Base-by-base conservation (phyloP, 2,888 invertebrate species). In the Pachymerium ferrugineum region DNA sequence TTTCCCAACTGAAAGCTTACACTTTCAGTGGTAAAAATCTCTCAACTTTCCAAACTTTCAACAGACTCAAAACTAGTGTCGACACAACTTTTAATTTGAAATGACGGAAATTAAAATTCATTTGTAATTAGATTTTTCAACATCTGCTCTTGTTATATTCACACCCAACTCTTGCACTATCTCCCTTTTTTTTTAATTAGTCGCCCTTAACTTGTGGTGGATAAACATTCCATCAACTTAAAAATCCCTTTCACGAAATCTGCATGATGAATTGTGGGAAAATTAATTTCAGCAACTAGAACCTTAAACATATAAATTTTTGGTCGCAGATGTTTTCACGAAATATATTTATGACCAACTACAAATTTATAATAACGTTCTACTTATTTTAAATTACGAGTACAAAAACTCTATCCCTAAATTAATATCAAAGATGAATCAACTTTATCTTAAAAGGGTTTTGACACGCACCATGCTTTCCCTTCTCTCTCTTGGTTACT, bases 391-490 rank as follows among this genome's bases (percentile, higher is more conserved):
- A 25, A 62, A 62, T n/a, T 62, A 62, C 14, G 62, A 25, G 12
- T 3, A 14, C 4, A 62, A 62, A 62, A 62, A 25, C 62, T 28
- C n/a, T 14, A 62, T 62, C 25, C 62, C 28, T 2, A 62, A 62
- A 62, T 62, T 62, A 62, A 62, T 62, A 62, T 62, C 62, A 62
- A 62, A 62, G 62, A 62, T 62, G 62, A 62, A 62, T 62, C 62
- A 62, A 62, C 6, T 62, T 62, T 62, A 62, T 62, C 62, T 62
- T 62, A 28, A 62, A 62, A 62, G 28, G 28, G 62, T 28, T 62
- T 62, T 62, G n/a, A n/a, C 28, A 2, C 28, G 25, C 28, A 25
- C 62, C 0, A 16, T 12, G 28, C 25, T n/a, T 28, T 12, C 25
- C 25, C 62, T 28, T 28, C 62, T 22, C 62, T 28, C 62, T 12